Conservation (phyloP, 1,140 invertebrate genomes). For the Diabrotica undecimpunctata region DNA sequence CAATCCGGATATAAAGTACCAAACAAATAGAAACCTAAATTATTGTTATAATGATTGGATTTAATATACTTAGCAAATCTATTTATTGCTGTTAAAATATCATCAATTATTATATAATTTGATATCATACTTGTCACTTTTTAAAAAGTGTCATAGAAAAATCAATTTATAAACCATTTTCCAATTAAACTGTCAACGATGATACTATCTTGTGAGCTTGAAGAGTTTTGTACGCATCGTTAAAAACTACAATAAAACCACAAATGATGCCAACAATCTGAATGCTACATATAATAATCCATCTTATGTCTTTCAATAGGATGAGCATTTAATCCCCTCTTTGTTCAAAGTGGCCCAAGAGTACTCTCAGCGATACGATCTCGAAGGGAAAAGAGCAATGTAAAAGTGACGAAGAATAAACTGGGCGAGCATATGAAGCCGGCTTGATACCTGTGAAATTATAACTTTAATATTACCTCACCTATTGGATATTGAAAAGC, state of each 20-base stretch:
- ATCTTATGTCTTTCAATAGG: constrained; percentile 36
- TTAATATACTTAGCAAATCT: no score
- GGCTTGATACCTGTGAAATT: constrained; percentile 27
- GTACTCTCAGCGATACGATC: neutral
- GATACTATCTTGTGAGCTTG: constrained; percentile 20
- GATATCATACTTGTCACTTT: no score
- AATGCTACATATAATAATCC: constrained; percentile 32
- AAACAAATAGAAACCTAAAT: no score
- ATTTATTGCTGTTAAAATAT: no score
- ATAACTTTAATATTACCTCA: constrained; percentile 23
- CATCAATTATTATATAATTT: no score
- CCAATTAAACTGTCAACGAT: constrained; percentile 30
- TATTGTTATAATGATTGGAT: no score
- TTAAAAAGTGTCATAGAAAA: constrained; percentile 4
- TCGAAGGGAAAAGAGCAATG: constrained; percentile 4
- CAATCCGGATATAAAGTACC: no score
- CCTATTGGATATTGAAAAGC: constrained; percentile 27
- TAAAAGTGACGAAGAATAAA: constrained; percentile 1
- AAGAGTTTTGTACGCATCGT: constrained; percentile 11
- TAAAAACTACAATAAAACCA: constrained; percentile 22
- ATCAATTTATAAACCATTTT: constrained; percentile 27
- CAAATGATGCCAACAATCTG: constrained; percentile 30
- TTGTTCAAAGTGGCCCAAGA: constrained; percentile 26
- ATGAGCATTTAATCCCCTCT: constrained; percentile 39
- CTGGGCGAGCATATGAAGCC: constrained; percentile 12